Conservation (phyloP, 2,113 vertebrate genomes). For the Agapornis roseicollis region DNA sequence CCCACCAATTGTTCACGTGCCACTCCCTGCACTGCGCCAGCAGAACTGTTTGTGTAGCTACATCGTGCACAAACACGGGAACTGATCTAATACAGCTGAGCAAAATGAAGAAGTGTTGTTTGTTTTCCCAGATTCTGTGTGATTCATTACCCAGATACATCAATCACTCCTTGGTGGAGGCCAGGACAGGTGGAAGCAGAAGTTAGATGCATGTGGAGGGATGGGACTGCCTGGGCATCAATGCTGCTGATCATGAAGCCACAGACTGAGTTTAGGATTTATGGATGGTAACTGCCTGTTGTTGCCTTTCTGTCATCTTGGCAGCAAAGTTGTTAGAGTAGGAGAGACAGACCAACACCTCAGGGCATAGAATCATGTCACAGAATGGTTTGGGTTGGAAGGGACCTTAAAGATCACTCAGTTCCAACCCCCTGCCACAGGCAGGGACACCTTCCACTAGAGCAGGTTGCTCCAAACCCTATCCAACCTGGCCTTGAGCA, state of each 20-base stretch:
- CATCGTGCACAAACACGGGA: neutral
- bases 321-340: neutral
- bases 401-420: neutral
- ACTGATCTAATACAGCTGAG: neutral
- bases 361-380: neutral
- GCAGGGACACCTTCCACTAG: neutral
- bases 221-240: accelerated
- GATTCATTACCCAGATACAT: neutral
- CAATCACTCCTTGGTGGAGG: neutral
- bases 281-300: accelerated
- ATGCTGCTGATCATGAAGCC: neutral
- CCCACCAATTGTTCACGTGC: neutral
- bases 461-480: neutral
- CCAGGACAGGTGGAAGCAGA: neutral
- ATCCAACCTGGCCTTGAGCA: neutral
- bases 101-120: neutral
- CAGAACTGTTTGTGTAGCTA: slow-evolving; percentile 24
- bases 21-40: neutral
- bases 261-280: neutral
- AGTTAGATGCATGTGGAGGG: neutral
- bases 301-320: neutral
- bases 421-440: neutral
- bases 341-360: neutral
- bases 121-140: neutral
- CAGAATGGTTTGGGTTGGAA: neutral